Percentiles rank a stretch among this genome's conserved stretches.
Evolutionary conservation across 1,140 invertebrate genomes (phyloP).

Genomic region (Euborellia annulipes): DNA sequence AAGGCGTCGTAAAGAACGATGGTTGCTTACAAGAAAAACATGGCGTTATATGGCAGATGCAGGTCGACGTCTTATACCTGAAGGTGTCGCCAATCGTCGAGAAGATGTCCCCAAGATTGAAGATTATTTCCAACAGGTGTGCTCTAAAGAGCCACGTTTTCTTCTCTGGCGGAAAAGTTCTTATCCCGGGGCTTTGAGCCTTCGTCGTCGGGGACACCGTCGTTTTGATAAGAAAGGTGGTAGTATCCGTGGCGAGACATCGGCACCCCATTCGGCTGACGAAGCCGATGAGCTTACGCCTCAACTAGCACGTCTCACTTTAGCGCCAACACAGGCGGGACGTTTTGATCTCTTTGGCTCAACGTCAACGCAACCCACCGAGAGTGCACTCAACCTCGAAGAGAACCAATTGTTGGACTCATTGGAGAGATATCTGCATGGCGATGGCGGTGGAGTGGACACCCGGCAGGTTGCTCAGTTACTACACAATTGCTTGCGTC

Average conservation of each 20-base stretch:
- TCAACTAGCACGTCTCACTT: not conserved
- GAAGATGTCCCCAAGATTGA: slow-evolving; percentile 66
- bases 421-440: not conserved
- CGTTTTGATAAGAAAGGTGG: slow-evolving; percentile 38
- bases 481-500: too few relatives aligned
- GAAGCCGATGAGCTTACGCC: slow-evolving; percentile 34
- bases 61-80: slow-evolving; percentile 65
- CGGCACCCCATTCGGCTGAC: slow-evolving; percentile 32
- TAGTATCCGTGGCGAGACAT: slow-evolving; percentile 40
- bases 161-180: slow-evolving; percentile 65
- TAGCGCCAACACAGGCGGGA: too few relatives aligned
- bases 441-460: too few relatives aligned
- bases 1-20: slow-evolving; percentile 39
- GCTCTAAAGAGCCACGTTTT: slow-evolving; percentile 56
- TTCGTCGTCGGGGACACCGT: slow-evolving; percentile 34
- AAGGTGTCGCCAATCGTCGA: slow-evolving; percentile 45
- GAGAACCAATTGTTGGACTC: not conserved
- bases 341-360: too few relatives aligned
- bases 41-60: slow-evolving; percentile 83
- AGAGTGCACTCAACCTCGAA: not conserved
- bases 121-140: slow-evolving; percentile 68
- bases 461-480: too few relatives aligned
- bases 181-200: slow-evolving; percentile 48
- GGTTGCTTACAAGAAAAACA: slow-evolving; percentile 71
- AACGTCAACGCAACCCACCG: not conserved